Conservation (phyloP, 2,888 invertebrate genomes). For the Agriopis aurantiaria region DNA sequence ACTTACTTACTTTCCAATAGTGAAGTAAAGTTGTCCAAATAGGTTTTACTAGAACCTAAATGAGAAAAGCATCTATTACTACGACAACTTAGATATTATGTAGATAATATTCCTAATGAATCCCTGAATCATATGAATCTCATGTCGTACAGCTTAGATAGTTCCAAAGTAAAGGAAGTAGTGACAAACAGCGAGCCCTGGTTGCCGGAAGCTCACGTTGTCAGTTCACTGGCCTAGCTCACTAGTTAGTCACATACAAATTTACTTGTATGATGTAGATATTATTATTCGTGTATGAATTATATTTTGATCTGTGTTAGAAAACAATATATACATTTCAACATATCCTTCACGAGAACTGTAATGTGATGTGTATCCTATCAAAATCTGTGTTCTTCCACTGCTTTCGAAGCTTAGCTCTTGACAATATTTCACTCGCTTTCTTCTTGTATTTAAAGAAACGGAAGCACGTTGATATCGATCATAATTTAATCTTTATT, state of each 20-base stretch:
- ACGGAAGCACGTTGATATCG: constrained; percentile 16
- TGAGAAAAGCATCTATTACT: constrained; percentile 32
- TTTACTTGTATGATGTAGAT: constrained; percentile 53
- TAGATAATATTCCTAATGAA: constrained; percentile 21
- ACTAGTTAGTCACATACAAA: constrained; percentile 49
- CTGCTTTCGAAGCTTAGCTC: constrained; percentile 68
- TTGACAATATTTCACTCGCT: constrained; percentile 67
- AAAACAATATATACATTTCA: constrained; percentile 69
- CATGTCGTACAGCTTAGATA: constrained; percentile 20
- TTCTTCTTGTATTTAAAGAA: constrained; percentile 15
- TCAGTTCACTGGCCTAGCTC: constrained; percentile 43
- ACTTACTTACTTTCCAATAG: constrained; percentile 46
- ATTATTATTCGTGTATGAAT: constrained; percentile 56
- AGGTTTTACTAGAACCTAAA: constrained; percentile 35
- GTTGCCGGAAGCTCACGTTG: constrained; percentile 20
- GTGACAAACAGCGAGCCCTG: constrained; percentile 14
- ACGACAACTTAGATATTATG: not conserved
- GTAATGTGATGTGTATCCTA: constrained; percentile 60
- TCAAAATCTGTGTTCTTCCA: constrained; percentile 82
- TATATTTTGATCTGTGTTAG: constrained; percentile 74
- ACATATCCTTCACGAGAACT: constrained; percentile 73
- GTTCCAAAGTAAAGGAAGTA: constrained; percentile 8
- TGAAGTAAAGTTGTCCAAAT: constrained; percentile 32
- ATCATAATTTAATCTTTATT: not conserved
- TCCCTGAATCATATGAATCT: constrained; percentile 16